phyloP scores from a whole-genome alignment of 2,888 invertebrate genomes.

The Cataglyphis albicans region DNA sequence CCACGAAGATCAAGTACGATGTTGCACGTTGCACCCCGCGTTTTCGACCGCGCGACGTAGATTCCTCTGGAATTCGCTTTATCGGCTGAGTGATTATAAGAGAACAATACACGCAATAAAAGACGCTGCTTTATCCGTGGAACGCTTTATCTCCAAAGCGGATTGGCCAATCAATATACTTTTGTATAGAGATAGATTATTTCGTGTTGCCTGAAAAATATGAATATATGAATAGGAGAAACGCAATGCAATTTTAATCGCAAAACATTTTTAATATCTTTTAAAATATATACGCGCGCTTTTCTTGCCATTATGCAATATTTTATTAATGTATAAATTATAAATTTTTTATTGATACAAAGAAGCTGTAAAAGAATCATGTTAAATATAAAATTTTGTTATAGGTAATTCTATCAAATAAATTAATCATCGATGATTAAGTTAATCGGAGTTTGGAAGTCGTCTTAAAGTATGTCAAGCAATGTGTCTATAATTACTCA shows the following conservation, averaged over 20 bases:
- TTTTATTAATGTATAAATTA: not conserved
- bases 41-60: constrained; percentile 6
- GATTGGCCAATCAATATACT: constrained; percentile 14
- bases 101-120: constrained; percentile 49
- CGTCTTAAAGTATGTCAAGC: constrained; percentile 55
- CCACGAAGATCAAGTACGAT: not conserved
- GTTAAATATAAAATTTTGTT: not conserved
- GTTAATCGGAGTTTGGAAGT: not conserved
- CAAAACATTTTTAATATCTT: not conserved
- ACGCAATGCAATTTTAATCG: not conserved
- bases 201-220: not conserved
- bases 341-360: not conserved
- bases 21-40: constrained; percentile 6
- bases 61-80: constrained; percentile 54
- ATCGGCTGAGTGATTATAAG: constrained; percentile 70
- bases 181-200: not conserved
- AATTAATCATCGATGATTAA: not conserved
- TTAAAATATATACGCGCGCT: not conserved
- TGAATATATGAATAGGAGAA: not conserved
- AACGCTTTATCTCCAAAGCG: constrained; percentile 49
- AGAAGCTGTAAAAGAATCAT: not conserved
- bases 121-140: constrained; percentile 62
- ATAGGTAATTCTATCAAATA: not conserved
- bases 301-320: not conserved
- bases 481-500: constrained; percentile 63